Percentiles rank a stretch among this genome's conserved stretches.
Evolutionary conservation across 2,797 vertebrate species (phyloP).

Genomic region (Stomatorhinus walkeri): DNA sequence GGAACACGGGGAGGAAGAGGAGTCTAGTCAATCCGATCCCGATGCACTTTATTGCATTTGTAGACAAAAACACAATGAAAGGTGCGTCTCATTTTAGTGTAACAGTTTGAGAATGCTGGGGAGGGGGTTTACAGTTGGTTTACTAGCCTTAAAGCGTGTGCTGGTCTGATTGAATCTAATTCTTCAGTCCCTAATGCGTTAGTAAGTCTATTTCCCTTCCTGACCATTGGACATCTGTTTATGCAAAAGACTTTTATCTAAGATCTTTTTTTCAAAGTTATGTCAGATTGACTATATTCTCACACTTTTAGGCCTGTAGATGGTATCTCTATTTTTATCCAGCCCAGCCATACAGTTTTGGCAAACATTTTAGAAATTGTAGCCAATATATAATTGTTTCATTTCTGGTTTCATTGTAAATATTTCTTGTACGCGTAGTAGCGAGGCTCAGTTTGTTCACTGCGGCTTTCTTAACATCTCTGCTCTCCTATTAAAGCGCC

Average conservation of each 20-base stretch:
- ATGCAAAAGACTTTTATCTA: background rate
- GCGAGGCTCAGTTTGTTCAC: background rate
- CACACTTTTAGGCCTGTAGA: background rate
- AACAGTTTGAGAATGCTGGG: background rate
- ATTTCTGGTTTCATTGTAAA: background rate
- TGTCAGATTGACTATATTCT: background rate
- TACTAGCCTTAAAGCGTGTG: background rate
- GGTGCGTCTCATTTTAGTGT: slow-evolving; percentile 53
- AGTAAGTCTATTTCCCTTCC: background rate
- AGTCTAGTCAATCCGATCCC: slow-evolving; percentile 57
- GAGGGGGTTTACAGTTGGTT: background rate
- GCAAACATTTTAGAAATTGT: background rate
- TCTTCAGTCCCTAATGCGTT: background rate
- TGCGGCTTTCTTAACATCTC: background rate
- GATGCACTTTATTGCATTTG: slow-evolving; percentile 77
- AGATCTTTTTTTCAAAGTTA: background rate
- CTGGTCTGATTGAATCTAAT: background rate
- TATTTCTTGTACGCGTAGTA: background rate
- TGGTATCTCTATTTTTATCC: background rate
- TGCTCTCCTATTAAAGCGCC: background rate
- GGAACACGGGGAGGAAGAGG: slow-evolving; percentile 14
- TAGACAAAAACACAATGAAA: slow-evolving; percentile 77
- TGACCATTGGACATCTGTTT: background rate
- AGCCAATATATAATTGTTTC: background rate
- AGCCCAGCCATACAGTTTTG: background rate